A percentile compares a stretch with the other conserved stretches of the same genome.
Evolutionary conservation across 2,797 vertebrate species (phyloP).

Genomic region (Champsocephalus esox): DNA sequence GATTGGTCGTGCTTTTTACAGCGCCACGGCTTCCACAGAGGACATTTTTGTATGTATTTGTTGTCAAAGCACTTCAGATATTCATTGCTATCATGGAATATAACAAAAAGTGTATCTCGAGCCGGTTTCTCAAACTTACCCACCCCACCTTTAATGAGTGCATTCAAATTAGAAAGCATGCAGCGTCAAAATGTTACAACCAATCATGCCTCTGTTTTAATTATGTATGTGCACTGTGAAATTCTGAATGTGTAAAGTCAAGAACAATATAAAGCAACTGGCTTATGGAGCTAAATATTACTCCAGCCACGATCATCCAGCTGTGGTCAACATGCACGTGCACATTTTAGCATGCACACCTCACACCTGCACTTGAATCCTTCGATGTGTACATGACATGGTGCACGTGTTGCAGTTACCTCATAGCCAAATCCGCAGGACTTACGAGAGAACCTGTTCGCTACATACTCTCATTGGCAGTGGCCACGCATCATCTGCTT

Average conservation of each 20-base stretch:
- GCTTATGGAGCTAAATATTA: no score
- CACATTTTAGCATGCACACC: slow-evolving; percentile 9
- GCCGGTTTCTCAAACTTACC: no score
- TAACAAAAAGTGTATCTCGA: no score
- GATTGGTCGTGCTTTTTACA: no score
- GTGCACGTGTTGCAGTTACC: slow-evolving; percentile 11
- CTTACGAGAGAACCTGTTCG: slow-evolving; percentile 34
- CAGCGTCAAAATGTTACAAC: slow-evolving; percentile 11
- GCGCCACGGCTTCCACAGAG: no score
- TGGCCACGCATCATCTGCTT: slow-evolving; percentile 76
- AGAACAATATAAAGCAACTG: no score
- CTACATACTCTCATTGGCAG: slow-evolving; percentile 74
- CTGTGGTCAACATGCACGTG: no score
- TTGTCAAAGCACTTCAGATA: no score
- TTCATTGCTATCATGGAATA: no score
- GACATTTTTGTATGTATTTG: no score
- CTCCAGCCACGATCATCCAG: no score
- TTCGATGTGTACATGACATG: slow-evolving; percentile 3
- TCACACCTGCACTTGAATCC: slow-evolving; percentile 7
- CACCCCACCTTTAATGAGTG: neutral
- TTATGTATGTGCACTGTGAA: slow-evolving; percentile 31
- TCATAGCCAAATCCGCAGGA: slow-evolving; percentile 55
- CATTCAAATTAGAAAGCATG: slow-evolving; percentile 24
- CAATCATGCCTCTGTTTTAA: slow-evolving; percentile 23
- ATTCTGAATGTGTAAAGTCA: neutral